phyloP scores from a whole-genome alignment of 2,797 vertebrate genomes.

The Pangasius djambal region DNA sequence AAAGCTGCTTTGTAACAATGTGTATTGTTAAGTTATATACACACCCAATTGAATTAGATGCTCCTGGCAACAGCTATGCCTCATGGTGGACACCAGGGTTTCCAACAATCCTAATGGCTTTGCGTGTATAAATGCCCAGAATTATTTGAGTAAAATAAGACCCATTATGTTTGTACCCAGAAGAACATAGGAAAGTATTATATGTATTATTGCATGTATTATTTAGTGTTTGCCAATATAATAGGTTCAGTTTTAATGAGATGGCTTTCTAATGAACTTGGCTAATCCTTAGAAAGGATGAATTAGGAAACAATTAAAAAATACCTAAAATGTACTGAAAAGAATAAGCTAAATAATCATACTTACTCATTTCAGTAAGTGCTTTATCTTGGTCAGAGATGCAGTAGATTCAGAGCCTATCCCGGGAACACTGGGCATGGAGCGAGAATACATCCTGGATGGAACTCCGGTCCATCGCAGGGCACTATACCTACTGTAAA shows the following conservation, averaged over 20 bases:
- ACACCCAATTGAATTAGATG: neutral
- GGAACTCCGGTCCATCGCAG: neutral
- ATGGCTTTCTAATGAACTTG: neutral
- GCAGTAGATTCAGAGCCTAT: neutral
- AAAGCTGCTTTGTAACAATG: neutral
- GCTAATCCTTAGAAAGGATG: neutral
- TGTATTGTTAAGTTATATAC: neutral
- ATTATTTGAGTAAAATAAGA: neutral
- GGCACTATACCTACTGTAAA: neutral
- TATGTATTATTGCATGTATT: no score
- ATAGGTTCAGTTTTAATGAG: neutral
- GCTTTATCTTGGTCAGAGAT: neutral
- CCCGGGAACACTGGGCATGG: neutral
- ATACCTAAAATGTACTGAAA: neutral
- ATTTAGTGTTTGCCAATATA: neutral
- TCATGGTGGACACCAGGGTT: neutral
- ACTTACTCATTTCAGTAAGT: neutral
- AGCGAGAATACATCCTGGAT: neutral
- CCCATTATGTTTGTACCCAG: neutral
- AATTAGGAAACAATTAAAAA: neutral
- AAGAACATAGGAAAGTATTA: neutral
- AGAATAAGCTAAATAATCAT: neutral
- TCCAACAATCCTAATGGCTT: neutral
- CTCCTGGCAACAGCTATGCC: neutral
- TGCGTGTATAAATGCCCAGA: neutral